Percentiles rank a stretch among this genome's conserved stretches.
phyloP scores from a whole-genome alignment of 1,140 invertebrate genomes.

The Hyles euphorbiae region DNA sequence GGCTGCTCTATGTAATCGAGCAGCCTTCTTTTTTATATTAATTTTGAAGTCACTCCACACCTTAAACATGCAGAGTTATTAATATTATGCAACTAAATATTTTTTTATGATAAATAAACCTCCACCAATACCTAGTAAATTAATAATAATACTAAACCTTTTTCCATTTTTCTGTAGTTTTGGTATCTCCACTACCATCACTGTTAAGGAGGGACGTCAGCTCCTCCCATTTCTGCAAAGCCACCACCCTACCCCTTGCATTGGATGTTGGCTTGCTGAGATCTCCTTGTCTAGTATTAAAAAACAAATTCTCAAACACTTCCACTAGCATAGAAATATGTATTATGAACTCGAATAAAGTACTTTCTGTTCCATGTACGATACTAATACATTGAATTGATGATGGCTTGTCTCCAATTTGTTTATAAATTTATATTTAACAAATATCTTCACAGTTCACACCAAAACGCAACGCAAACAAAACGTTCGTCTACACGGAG shows the following conservation, averaged over 20 bases:
- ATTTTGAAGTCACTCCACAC: conserved; percentile 25
- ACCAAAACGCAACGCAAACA: no score
- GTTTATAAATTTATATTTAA: no score
- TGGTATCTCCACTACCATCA: conserved; percentile 15
- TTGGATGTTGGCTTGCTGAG: conserved; percentile 13
- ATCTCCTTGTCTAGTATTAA: conserved; percentile 17
- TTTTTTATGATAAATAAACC: neutral
- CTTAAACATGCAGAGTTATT: conserved; percentile 9
- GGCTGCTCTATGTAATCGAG: conserved; percentile 18
- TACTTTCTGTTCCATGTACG: no score
- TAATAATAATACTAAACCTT: conserved; percentile 16
- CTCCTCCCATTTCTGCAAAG: conserved; percentile 13
- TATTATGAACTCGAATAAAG: no score
- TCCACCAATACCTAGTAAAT: neutral
- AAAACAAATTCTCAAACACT: neutral
- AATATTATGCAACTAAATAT: conserved; percentile 6
- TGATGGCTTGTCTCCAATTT: no score
- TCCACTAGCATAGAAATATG: no score
- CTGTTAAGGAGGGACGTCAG: conserved; percentile 13
- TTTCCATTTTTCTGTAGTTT: conserved; percentile 22
- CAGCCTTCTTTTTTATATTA: conserved; percentile 19
- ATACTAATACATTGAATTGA: no score
- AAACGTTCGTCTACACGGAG: no score
- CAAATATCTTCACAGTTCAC: no score
- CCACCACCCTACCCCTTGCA: conserved; percentile 8